A percentile compares a stretch with the other conserved stretches of the same genome.
Evolutionary conservation across 2,113 vertebrate species (phyloP).

Genomic region (Conger conger): DNA sequence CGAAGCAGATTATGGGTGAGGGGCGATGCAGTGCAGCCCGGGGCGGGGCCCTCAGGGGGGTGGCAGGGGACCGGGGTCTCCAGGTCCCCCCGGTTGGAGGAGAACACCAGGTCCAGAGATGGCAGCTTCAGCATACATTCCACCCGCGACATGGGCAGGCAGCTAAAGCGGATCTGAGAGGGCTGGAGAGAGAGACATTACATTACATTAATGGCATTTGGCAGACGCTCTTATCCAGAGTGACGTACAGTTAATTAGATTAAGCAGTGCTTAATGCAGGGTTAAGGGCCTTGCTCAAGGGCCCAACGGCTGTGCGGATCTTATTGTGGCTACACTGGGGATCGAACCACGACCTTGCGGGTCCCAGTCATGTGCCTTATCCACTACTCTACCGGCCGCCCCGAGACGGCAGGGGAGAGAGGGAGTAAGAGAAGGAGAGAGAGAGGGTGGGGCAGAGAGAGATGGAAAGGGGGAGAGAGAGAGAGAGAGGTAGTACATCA

Average conservation of each 20-base stretch:
- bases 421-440: conserved; percentile 22
- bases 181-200: conserved; percentile 76
- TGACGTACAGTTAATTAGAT: too few species aligned
- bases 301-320: too few species aligned
- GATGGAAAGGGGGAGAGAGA: background rate
- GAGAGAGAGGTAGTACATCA: too few species aligned
- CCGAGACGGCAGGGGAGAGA: conserved; percentile 85
- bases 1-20: conserved; percentile 72
- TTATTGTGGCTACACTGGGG: too few species aligned
- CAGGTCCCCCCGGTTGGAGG: conserved; percentile 92
- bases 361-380: too few species aligned
- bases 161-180: conserved; percentile 98
- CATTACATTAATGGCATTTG: too few species aligned
- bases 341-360: too few species aligned
- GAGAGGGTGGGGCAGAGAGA: background rate
- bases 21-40: conserved; percentile 62
- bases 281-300: too few species aligned
- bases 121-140: conserved; percentile 98
- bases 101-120: conserved; percentile 95
- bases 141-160: conserved; percentile 92
- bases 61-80: conserved; percentile 77
- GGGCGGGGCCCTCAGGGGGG: conserved; percentile 68
- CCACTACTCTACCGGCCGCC: too few species aligned
- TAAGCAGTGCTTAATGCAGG: too few species aligned
- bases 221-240: too few species aligned